Evolutionary conservation across 2,113 vertebrate genomes (phyloP).

Genomic region (Cynopterus brachyotis): DNA sequence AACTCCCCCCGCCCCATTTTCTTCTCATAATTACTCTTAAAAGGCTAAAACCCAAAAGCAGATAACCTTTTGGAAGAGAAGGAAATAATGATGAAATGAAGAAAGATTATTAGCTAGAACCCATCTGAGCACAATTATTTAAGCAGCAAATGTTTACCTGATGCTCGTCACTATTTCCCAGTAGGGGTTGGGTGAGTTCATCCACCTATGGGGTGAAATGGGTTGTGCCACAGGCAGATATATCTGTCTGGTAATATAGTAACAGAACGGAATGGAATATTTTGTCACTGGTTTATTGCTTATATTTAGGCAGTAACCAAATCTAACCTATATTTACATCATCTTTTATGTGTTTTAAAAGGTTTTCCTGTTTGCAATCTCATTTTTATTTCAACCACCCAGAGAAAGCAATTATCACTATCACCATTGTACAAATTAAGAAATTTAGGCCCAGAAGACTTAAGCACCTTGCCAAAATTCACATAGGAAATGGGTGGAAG

Average conservation of each 20-base stretch:
- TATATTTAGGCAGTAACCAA: background rate
- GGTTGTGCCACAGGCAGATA: background rate
- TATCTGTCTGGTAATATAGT: background rate
- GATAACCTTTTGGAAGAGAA: conserved; percentile 24
- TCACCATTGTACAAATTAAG: background rate
- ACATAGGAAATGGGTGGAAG: background rate
- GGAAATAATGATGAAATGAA: background rate
- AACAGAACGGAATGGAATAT: background rate
- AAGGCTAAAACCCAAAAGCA: background rate
- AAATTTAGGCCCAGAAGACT: background rate
- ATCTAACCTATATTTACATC: background rate
- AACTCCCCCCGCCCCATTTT: accelerated
- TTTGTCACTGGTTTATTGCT: background rate
- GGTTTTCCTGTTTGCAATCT: background rate
- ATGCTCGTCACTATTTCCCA: background rate
- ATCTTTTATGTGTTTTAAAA: background rate
- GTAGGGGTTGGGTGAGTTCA: background rate
- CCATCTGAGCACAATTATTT: background rate
- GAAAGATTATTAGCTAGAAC: background rate
- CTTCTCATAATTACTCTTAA: conserved; percentile 30
- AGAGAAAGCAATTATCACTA: background rate
- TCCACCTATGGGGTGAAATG: background rate
- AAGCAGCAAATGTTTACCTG: background rate
- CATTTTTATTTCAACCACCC: background rate
- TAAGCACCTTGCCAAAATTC: background rate